Evolutionary conservation across 2,113 vertebrate genomes (phyloP).

Genomic region (Crotalus tigris): DNA sequence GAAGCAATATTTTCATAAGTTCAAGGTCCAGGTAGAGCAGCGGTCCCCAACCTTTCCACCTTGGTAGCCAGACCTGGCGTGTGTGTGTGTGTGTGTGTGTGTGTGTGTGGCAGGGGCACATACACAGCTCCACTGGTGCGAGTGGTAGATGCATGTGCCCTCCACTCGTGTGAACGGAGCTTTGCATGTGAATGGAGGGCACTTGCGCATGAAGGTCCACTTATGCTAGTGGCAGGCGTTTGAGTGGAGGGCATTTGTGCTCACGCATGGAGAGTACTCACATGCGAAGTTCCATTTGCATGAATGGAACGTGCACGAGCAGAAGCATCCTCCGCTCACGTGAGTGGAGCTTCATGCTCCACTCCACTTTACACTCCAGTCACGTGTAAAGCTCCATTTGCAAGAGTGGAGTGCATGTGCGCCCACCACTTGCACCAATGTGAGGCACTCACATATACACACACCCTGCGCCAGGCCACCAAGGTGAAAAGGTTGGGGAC

Average conservation of each 20-base stretch:
- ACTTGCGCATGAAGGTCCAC: neutral
- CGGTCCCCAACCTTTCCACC: neutral
- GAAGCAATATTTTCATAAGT: neutral
- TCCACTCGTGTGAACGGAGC: neutral
- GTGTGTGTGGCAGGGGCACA: neutral
- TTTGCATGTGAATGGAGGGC: neutral
- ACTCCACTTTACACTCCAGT: neutral
- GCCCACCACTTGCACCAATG: neutral
- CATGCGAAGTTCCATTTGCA: neutral
- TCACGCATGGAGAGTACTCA: neutral
- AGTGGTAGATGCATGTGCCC: neutral
- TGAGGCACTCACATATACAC: neutral
- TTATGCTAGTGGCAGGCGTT: neutral
- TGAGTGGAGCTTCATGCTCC: neutral
- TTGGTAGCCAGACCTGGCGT: neutral
- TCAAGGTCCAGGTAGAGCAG: neutral
- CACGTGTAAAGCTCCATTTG: neutral
- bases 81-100: too few species aligned
- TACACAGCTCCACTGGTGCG: neutral
- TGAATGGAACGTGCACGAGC: neutral
- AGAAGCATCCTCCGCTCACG: neutral
- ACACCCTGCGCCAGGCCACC: neutral
- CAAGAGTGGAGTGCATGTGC: neutral
- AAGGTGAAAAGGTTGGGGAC: neutral
- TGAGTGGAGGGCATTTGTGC: neutral